Conservation (phyloP, 1,140 invertebrate genomes). For the Drosophila ficusphila region DNA sequence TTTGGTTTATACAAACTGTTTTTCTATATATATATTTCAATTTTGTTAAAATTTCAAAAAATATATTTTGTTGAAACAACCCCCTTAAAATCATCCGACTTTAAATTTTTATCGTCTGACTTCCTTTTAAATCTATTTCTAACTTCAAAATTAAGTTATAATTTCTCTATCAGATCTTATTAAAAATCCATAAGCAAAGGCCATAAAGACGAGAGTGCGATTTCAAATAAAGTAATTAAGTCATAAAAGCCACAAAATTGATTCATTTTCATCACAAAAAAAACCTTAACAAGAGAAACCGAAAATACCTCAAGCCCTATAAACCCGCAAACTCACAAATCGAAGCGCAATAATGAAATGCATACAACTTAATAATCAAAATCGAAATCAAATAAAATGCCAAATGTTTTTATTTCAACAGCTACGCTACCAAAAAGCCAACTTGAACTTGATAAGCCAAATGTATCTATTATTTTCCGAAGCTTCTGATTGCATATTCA, state of each 20-base stretch:
- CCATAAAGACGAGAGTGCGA: constrained; percentile 35
- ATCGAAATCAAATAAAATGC: constrained; percentile 75
- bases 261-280: constrained; percentile 60
- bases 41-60: no score
- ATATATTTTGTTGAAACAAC: background rate
- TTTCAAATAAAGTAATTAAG: constrained; percentile 58
- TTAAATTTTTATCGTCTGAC: no score
- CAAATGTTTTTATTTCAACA: constrained; percentile 82
- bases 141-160: background rate
- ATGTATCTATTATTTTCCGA: constrained; percentile 60
- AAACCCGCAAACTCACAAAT: constrained; percentile 10
- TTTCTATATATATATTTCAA: no score
- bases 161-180: constrained; percentile 26
- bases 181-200: constrained; percentile 48
- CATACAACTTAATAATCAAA: constrained; percentile 79
- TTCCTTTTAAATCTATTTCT: background rate
- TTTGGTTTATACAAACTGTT: background rate
- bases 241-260: constrained; percentile 68
- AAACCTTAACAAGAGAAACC: constrained; percentile 23
- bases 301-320: constrained; percentile 21
- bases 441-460: constrained; percentile 23
- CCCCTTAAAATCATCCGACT: background rate
- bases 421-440: constrained; percentile 53
- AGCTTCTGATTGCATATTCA: constrained; percentile 63
- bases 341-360: constrained; percentile 64